Evolutionary conservation across 2,888 invertebrate genomes (phyloP).

Genomic region (Tetragnatha montana): DNA sequence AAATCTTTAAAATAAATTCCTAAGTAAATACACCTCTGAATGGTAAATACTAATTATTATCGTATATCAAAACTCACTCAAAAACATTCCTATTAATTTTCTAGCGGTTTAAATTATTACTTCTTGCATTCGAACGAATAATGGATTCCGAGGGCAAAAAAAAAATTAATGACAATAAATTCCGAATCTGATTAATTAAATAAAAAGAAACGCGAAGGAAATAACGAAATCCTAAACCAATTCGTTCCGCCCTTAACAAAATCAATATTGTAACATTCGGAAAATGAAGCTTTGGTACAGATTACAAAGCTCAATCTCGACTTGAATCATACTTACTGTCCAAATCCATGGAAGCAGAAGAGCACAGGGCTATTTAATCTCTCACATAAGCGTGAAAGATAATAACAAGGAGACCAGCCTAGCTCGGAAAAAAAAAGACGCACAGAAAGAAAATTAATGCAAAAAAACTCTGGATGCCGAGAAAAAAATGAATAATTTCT

Average conservation of each 20-base stretch:
- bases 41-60: neutral
- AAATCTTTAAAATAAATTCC: neutral
- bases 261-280: neutral
- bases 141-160: neutral
- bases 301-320: conserved; percentile 35
- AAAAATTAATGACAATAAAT: neutral
- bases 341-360: conserved; percentile 31
- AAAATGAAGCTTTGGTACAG: neutral
- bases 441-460: conserved; percentile 19
- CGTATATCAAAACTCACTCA: neutral
- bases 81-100: neutral
- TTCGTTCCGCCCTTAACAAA: neutral
- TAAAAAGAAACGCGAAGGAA: neutral
- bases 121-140: neutral
- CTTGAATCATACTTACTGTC: conserved; percentile 37
- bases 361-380: conserved; percentile 60
- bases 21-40: neutral
- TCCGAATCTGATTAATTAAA: neutral
- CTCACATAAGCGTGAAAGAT: conserved; percentile 36
- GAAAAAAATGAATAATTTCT: conserved; percentile 51
- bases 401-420: conserved; percentile 16
- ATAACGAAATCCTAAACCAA: neutral
- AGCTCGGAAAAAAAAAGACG: neutral
- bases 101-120: neutral
- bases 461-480: conserved; percentile 21